Conservation (phyloP, 2,888 invertebrate species). For the Drosophila dives region DNA sequence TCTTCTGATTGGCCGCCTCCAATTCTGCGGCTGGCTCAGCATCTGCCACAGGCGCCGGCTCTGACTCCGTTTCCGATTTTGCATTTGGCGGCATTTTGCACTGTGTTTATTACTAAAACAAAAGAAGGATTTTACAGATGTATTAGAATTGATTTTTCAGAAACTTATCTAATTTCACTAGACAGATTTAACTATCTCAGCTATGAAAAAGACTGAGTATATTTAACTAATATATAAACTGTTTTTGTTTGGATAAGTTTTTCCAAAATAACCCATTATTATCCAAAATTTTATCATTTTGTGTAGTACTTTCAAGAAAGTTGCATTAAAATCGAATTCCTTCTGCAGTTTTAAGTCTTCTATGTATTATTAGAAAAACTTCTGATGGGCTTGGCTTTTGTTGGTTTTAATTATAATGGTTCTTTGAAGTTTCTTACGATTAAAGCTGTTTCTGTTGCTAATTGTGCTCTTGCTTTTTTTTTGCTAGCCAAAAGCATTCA, state of each 20-base stretch:
- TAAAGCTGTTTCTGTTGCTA: not conserved
- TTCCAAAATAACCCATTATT: not conserved
- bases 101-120: constrained; percentile 55
- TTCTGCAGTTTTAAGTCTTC: not conserved
- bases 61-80: constrained; percentile 76
- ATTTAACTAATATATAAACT: not conserved
- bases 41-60: constrained; percentile 67
- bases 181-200: not conserved
- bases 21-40: constrained; percentile 68
- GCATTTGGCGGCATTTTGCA: constrained; percentile 83
- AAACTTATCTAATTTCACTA: not conserved
- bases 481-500: constrained; percentile 25
- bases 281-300: not conserved
- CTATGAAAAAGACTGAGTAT: not conserved
- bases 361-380: not conserved
- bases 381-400: not conserved
- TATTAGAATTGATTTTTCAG: not conserved
- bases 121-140: not conserved
- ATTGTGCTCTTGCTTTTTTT: not conserved
- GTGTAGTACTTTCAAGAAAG: not conserved
- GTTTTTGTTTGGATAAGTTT: no score
- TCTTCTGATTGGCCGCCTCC: constrained; percentile 77
- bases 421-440: not conserved
- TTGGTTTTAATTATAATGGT: not conserved
- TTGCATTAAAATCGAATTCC: not conserved